These are phyloP conservation scores for Lathamus discolor DNA, from an alignment of 2,113 vertebrate genomes.

Conservation along the genomic window DNA sequence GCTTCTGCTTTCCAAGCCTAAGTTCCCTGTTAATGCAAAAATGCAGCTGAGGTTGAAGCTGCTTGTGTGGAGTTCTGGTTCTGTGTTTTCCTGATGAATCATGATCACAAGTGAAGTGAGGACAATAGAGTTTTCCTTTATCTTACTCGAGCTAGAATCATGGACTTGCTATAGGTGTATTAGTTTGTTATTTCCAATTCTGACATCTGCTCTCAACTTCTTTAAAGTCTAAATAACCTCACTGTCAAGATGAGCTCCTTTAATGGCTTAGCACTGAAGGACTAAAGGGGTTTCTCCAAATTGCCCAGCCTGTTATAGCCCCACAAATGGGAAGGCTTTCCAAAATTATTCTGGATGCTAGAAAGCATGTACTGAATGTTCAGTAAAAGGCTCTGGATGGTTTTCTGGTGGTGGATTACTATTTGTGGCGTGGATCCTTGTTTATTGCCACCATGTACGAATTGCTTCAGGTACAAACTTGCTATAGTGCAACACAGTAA, in stretches of 20 bases:
- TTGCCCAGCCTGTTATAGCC: neutral
- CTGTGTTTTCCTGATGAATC: neutral
- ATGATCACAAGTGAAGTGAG: neutral
- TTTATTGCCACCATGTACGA: neutral
- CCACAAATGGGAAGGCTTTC: neutral
- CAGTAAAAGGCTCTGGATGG: neutral
- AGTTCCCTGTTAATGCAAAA: neutral
- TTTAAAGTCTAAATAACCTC: neutral
- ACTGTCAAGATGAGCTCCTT: neutral
- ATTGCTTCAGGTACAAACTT: neutral
- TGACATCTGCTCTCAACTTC: neutral
- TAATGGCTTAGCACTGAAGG: neutral
- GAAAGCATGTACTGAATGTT: neutral
- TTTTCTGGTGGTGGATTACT: neutral
- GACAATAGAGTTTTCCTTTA: neutral
- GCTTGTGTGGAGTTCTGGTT: neutral
- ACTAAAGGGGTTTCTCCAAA: neutral
- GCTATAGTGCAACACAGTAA: neutral
- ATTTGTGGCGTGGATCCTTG: too few relatives aligned
- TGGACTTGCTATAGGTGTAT: neutral
- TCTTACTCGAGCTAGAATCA: neutral
- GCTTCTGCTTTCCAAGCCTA: neutral
- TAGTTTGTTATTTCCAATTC: neutral
- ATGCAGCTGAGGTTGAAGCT: neutral
- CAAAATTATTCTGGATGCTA: neutral